Base-by-base conservation (phyloP, 37 sponge, comb jelly and placozoan species). In the Agelas oroides region DNA sequence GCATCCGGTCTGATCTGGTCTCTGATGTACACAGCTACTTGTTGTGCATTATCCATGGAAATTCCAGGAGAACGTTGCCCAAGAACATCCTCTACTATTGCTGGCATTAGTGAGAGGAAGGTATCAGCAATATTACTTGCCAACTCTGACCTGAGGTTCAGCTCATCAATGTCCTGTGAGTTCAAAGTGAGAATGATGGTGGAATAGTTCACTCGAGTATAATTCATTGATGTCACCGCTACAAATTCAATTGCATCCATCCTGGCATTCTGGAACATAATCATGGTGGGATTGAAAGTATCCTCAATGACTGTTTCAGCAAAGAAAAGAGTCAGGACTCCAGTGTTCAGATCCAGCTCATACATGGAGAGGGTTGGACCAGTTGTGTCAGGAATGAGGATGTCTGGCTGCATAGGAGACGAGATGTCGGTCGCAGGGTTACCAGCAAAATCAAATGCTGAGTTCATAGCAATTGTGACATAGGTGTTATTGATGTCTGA, bases 341-440 rank as follows among this genome's bases (percentile, higher is more conserved):
- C 92, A 19, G n/a, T 32, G 37, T 94, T 87, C 72, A 94, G 38
- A 59, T 96, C 83, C 1, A 96, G 80, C 57, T 79, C 83, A 33
- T 85, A 93, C 34, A 66, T 65, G 16, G 38, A 59, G 46, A 96
- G 68, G 27, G 62, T 35, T 0, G 97, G 97, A 27, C 89, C 91
- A 19, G 33, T 19, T 13, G 30, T 71, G 60, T 96, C 97, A 12
- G 78, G 63, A 27, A 72, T 57, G 13, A 93, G 23, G 19, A 65
- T 21, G 20, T 87, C 80, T 54, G 70, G 72, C 8, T 17, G 57
- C 13, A 20, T 72, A 24, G 90, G 87, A 11, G 35, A 53, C 11
- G 53, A 11, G 17, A 73, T 64, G 21, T 67, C 84, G 27, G 32
- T 54, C 1, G 74, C 72, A 35, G 85, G 61, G 64, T 89, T 89